Base-by-base conservation (phyloP, 2,888 invertebrate species). In the Aleiodes testaceus region DNA sequence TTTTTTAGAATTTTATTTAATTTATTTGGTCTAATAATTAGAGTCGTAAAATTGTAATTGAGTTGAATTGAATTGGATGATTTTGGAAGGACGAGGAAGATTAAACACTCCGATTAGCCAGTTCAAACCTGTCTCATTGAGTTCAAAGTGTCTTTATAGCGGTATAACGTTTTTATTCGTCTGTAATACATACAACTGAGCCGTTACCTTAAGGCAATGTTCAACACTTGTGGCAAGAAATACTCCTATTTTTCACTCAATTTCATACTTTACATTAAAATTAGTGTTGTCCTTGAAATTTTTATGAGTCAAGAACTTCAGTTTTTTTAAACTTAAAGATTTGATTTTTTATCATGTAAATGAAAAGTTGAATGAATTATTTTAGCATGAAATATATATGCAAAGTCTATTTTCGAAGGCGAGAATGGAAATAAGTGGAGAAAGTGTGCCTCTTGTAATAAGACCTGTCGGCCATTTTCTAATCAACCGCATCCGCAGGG, bases 401-500 rank as follows among this genome's bases (percentile, higher is more conserved):
- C 11, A 11, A 18, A 16, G 2, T 26, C 26, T 42, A 59, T 59
- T 49, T 69, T 70, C 55, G 45, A 70, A 65, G 70, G 30, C 65
- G 44, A 70, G 55, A 70, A 36, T 47, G 65, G 44, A 53, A 18
- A n/a, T 53, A 52, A 52, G 26, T 70, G 22, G 70, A 70, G 70
- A 70, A 70, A 85, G 84, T 84, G 82, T 81, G 75, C 79, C 73
- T 4, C 36, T 59, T 9, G 63, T 16, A 55, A 66, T 42, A 26
- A 20, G 65, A 70, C 53, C 53, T 47, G 70, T 59, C 76, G 74
- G 70, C 73, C 75, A 83, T 85, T 85, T 85, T 85, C 84, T 85
- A 83, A 85, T 84, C 82, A 81, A 82, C 81, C 80, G 81, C 82
- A 80, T 84, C 81, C 82, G 81, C 76, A 79, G 78, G 79, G 80